Conservation (phyloP, 2,888 invertebrate genomes). For the Acrobasis suavella region DNA sequence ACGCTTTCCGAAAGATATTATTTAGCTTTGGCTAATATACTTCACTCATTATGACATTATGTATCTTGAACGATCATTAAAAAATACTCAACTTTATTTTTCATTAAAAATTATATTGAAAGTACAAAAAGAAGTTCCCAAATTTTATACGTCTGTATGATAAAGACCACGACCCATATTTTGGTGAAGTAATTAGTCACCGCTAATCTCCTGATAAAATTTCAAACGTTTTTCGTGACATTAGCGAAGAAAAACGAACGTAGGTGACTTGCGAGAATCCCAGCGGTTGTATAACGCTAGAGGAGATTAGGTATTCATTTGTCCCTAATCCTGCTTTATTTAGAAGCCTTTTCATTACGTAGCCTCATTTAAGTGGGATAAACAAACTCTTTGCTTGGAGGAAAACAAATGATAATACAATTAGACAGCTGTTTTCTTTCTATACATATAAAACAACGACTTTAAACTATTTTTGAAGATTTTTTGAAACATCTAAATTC, state of each 20-base stretch:
- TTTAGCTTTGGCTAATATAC: too few species aligned
- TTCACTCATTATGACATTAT: too few species aligned
- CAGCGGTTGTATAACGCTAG: background rate
- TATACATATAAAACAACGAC: too few species aligned
- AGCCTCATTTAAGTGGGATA: background rate
- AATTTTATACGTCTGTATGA: background rate
- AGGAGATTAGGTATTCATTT: slow-evolving; percentile 10
- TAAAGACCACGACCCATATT: slow-evolving; percentile 7
- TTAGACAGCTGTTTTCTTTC: background rate
- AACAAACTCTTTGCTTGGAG: background rate
- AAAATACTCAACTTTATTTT: too few species aligned
- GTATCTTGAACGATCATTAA: too few species aligned
- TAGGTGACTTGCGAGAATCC: slow-evolving; percentile 18
- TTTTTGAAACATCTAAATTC: too few species aligned
- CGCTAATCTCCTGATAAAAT: slow-evolving; percentile 21
- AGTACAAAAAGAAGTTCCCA: background rate
- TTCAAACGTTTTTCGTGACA: slow-evolving; percentile 18
- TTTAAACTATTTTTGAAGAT: too few species aligned
- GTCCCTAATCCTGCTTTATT: slow-evolving; percentile 7
- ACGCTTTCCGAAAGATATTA: too few species aligned
- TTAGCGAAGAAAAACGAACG: slow-evolving; percentile 12
- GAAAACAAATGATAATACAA: background rate
- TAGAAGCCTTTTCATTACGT: background rate
- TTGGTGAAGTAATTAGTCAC: slow-evolving; percentile 19
- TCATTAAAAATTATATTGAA: too few species aligned